phyloP scores from a whole-genome alignment of 37 sponge, comb jelly and placozoan species.

The Sycon ciliatum region DNA sequence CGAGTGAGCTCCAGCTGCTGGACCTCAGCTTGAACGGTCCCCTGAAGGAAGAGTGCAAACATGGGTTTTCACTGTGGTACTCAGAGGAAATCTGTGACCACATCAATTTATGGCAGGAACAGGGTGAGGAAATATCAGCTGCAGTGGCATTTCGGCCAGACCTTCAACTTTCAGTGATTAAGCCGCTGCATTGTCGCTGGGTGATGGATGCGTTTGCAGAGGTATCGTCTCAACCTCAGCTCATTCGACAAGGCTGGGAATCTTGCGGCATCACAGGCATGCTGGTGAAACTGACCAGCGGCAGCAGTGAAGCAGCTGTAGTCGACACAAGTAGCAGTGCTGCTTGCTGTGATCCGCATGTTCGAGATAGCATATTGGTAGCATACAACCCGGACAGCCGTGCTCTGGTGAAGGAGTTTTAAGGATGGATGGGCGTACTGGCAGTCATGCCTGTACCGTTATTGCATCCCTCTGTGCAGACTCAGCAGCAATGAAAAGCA shows the following conservation, averaged over 20 bases:
- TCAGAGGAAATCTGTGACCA: neutral
- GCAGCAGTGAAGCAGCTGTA: too few relatives aligned
- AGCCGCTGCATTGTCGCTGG: neutral
- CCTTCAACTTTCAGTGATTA: neutral
- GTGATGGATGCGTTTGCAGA: neutral
- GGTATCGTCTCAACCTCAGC: neutral
- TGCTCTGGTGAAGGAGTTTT: too few relatives aligned
- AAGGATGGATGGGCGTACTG: neutral
- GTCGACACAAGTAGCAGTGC: too few relatives aligned
- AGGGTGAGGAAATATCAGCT: neutral
- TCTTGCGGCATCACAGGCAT: neutral
- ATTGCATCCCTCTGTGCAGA: neutral
- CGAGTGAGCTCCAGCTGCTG: neutral
- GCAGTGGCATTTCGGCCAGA: neutral
- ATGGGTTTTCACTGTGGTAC: neutral
- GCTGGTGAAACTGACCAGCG: too few relatives aligned
- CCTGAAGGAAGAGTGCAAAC: neutral
- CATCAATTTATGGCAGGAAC: neutral
- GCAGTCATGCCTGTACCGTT: neutral
- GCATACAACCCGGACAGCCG: too few relatives aligned
- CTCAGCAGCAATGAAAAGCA: neutral
- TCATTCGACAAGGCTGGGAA: neutral
- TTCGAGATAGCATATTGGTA: too few relatives aligned
- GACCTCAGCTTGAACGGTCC: neutral
- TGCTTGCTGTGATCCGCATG: too few relatives aligned